These are phyloP conservation scores for Corbicula japonica DNA, from an alignment of 2,888 invertebrate genomes.

Conservation along the genomic window DNA sequence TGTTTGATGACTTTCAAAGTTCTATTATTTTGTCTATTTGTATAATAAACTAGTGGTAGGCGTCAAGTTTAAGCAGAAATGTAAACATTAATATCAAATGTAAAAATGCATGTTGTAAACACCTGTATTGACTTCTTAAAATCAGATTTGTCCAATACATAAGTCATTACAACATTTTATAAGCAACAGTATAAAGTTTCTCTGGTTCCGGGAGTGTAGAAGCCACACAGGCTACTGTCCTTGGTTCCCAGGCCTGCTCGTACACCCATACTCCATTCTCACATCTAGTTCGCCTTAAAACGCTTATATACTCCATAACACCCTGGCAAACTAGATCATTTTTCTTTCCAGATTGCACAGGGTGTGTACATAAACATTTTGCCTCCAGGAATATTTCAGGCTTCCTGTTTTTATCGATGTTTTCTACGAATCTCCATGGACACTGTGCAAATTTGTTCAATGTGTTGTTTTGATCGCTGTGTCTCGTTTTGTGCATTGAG, in stretches of 20 bases:
- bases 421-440: conserved; percentile 20
- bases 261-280: conserved; percentile 22
- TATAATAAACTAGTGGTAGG: too few species aligned
- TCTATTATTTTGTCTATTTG: too few species aligned
- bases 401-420: conserved; percentile 3
- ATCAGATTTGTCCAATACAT: too few species aligned
- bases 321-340: neutral
- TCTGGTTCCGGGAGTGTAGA: neutral
- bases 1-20: too few species aligned
- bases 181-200: neutral
- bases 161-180: neutral
- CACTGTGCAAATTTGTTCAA: conserved; percentile 11
- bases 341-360: conserved; percentile 15
- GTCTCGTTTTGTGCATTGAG: too few species aligned
- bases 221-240: conserved; percentile 13
- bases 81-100: too few species aligned
- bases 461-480: neutral
- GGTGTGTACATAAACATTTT: conserved; percentile 13
- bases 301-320: conserved; percentile 31
- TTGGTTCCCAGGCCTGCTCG: conserved; percentile 15
- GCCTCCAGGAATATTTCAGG: conserved; percentile 5
- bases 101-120: too few species aligned
- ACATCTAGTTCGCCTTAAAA: conserved; percentile 33
- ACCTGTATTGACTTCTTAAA: too few species aligned
- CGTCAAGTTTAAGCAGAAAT: too few species aligned